A percentile compares a stretch with the other conserved stretches of the same genome.
Conservation (phyloP, 2,113 vertebrate genomes). For the Cyanocitta stelleri region DNA sequence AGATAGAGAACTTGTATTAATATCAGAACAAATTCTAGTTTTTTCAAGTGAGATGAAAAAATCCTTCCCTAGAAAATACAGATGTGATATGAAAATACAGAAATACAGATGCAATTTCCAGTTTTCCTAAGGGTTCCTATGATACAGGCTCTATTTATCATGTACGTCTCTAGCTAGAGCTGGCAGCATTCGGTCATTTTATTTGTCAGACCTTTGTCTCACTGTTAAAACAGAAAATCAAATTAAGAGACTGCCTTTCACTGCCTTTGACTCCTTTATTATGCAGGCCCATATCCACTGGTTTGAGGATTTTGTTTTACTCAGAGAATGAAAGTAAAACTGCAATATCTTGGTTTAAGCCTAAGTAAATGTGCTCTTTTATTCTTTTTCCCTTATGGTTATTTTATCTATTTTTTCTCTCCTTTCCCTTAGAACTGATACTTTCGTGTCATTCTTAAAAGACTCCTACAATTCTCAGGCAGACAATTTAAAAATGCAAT, state of each 20-base stretch:
- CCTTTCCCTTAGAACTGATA: neutral
- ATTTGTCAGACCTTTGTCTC: neutral
- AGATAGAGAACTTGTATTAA: neutral
- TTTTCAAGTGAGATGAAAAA: neutral
- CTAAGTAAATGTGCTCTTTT: neutral
- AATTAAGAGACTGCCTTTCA: neutral
- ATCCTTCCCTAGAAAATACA: neutral
- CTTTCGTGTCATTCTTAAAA: neutral
- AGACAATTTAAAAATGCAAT: conserved; percentile 12
- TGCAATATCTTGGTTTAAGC: neutral
- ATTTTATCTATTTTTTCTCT: neutral
- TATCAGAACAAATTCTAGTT: neutral
- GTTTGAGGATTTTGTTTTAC: neutral
- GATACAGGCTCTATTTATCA: neutral
- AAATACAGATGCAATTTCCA: neutral
- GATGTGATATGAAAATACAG: neutral
- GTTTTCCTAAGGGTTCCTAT: neutral
- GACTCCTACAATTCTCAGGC: neutral
- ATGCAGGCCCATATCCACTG: neutral
- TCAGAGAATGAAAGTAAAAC: neutral
- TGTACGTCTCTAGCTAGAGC: neutral
- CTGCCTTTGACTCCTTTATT: neutral
- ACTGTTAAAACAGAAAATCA: neutral
- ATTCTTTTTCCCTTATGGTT: neutral
- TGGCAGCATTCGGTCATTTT: neutral